Evolutionary conservation across 2,797 vertebrate genomes (phyloP).

Genomic region (Etheostoma perlongum): DNA sequence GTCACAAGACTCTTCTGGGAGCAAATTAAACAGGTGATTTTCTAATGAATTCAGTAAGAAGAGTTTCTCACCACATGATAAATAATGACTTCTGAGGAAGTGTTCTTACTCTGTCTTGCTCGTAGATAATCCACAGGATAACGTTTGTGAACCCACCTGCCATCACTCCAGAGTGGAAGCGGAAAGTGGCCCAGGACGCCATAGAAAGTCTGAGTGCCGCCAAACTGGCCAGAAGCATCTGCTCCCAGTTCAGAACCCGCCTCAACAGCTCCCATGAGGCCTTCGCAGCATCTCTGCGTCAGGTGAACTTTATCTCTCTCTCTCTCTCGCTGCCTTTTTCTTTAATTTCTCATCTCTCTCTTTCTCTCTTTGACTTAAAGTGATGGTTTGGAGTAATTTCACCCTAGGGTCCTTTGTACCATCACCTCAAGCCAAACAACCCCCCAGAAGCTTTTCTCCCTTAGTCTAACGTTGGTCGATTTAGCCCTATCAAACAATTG

Average conservation of each 20-base stretch:
- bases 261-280: constrained; percentile 98
- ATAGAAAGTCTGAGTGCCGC: constrained; percentile 98
- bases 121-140: constrained; percentile 95
- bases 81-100: background rate
- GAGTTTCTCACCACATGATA: accelerated
- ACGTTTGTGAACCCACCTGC: constrained; percentile 95
- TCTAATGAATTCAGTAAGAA: background rate
- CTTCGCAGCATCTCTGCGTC: constrained; percentile 93
- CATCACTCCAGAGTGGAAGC: constrained; percentile 95
- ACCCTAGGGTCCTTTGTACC: too few relatives aligned
- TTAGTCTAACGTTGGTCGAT: too few relatives aligned
- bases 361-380: too few relatives aligned
- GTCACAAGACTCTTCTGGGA: constrained; percentile 97
- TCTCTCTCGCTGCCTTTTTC: background rate
- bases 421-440: too few relatives aligned
- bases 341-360: background rate
- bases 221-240: constrained; percentile 97
- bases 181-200: constrained; percentile 97
- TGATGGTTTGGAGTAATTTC: too few relatives aligned
- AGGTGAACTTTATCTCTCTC: constrained; percentile 80
- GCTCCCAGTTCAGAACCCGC: constrained; percentile 95
- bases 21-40: constrained; percentile 95
- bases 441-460: too few relatives aligned
- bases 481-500: too few relatives aligned
- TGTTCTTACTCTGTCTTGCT: constrained; percentile 1